Evolutionary conservation across 1,140 invertebrate genomes (phyloP).

Genomic region (Choristoneura fumiferana): DNA sequence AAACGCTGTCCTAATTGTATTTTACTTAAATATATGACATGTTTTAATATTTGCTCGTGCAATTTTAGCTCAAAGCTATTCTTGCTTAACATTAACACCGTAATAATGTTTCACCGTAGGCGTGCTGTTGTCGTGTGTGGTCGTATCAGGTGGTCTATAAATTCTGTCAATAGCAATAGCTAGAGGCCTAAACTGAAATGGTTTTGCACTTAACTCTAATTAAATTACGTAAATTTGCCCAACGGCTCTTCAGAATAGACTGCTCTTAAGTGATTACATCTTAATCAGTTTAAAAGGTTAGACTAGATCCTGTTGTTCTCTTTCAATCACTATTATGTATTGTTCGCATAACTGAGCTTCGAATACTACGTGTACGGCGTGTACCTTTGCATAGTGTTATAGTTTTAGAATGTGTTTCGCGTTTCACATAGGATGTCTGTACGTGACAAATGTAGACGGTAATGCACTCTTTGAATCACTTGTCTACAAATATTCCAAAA

Average conservation of each 20-base stretch:
- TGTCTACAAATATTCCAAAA: too few species aligned
- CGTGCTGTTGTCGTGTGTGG: slow-evolving; percentile 4
- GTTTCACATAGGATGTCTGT: too few species aligned
- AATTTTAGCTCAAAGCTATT: slow-evolving; percentile 6
- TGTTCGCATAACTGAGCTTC: too few species aligned
- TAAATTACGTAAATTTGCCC: slow-evolving; percentile 13
- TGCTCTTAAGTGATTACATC: slow-evolving; percentile 1
- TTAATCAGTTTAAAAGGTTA: slow-evolving; percentile 4
- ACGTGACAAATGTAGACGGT: too few species aligned
- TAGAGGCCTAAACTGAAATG: background rate
- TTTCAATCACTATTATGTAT: too few species aligned
- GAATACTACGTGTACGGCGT: too few species aligned
- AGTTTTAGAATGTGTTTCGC: too few species aligned
- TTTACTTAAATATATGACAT: background rate
- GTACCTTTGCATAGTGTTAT: too few species aligned
- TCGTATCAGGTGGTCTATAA: slow-evolving; percentile 1
- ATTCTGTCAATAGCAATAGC: slow-evolving; percentile 1
- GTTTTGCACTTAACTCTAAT: slow-evolving; percentile 3
- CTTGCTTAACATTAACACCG: slow-evolving; percentile 4
- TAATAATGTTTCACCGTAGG: slow-evolving; percentile 1
- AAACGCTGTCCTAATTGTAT: background rate
- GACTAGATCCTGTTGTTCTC: background rate
- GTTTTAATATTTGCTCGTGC: slow-evolving; percentile 2
- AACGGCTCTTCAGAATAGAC: slow-evolving; percentile 6
- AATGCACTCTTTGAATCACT: too few species aligned